Base-by-base conservation (phyloP, 2,797 vertebrate genomes). In the Pseudotriccus pelzelni region DNA sequence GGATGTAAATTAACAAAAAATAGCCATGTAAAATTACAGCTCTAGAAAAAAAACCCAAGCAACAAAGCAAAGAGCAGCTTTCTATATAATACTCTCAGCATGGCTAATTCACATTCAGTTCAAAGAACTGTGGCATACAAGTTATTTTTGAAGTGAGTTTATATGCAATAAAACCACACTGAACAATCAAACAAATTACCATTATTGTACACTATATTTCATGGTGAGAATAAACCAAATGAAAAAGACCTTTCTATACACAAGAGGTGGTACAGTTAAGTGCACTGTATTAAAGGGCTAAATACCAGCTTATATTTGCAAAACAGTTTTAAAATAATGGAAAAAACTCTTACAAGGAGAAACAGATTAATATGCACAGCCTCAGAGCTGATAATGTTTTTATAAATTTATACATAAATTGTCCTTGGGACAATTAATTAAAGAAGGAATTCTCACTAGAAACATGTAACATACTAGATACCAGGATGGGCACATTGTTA, bases 1-100 rank as follows among this genome's bases (percentile, higher is more conserved):
- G 89, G 46, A 90, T 25, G 7, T 30, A 91, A 93, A 88, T 82
- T 88, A 93, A 77, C 58, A 89, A 80, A 90, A 68, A 58, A 37
- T 67, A 84, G 66, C 34, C 21, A 79, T 25, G 32, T 72, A 74
- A 93, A 87, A 56, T 67, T 77, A 77, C 20, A 90, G 20, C 44
- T 82, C 0, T 5, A 79, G 49, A 7, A 32, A 91, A 88, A 67
- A 67, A 60, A 87, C 12, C 39, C 50, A 78, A 64, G 10, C 15
- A 7, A 64, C 17, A 88, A 49, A 59, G 7, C 28, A n/a, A 81
- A 80, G 34, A 53, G 6, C 37, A 77, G 22, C 16, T 74, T 88
- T 63, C 49, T 62, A 2, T 39, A 17, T 13, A 43, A 55, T 66
- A 80, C 47, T 80, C 59, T 53, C 53, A 84, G 50, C 36, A 60